Evolutionary conservation across 2,888 invertebrate genomes (phyloP), one percentile per base, ranked within the genome.

Genomic region (Drosophila tanythrix): DNA sequence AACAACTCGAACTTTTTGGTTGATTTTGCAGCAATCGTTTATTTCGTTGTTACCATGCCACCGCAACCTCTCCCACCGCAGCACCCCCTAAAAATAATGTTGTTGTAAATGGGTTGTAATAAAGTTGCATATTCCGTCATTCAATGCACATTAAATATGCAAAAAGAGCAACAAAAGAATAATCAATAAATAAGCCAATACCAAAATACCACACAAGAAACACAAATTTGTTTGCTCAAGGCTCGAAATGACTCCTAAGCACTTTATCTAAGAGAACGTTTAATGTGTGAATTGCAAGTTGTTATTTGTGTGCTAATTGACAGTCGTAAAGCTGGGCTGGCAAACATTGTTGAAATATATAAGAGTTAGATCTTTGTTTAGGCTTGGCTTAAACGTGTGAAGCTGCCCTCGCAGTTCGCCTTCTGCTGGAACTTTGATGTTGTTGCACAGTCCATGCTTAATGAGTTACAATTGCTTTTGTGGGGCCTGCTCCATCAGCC

Each of bases 391-490:
- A 52, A 5, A 18, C 5, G 7, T 8, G 1, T 2, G 27, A 33
- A 50, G 51, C 81, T 56, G 55, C 79, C 38, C 67, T 74, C 68
- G 74, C 61, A 58, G 61, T 51, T 53, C 50, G 50, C 51, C 63
- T 40, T 56, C 48, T 80, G 68, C 62, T 63, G 58, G 29, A 86
- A 82, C 65, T 81, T 74, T 72, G 69, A 70, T 71, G 82, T 74
- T 73, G 67, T 53, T 73, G 70, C 82, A 63, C 65, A 87, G 84
- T 78, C 79, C 72, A 76, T 70, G 89, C 81, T 76, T 88, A 85
- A 85, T 88, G 89, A 85, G 89, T 86, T 88, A 76, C 83, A 83
- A 88, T 86, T 86, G 88, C 74, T 85, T 85, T 73, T 77, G 80
- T 85, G 71, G 72, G 75, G 73, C 63, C 57, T 33, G 29, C 56